These are phyloP conservation scores for Drosophila rubida DNA, from an alignment of 2,888 invertebrate genomes.

Conservation along the genomic window DNA sequence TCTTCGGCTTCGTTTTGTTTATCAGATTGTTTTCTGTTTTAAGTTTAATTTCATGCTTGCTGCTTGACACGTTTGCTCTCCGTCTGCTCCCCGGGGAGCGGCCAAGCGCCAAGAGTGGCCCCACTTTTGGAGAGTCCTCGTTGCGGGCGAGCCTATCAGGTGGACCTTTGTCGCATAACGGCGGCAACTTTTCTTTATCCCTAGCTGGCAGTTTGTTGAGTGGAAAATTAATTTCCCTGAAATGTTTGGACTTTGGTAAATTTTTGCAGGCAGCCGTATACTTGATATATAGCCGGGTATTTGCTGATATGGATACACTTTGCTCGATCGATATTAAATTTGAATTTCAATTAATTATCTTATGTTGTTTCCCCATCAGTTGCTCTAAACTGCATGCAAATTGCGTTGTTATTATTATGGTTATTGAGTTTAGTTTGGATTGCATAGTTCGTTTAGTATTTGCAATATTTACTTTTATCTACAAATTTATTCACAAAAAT, in stretches of 20 bases:
- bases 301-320: not conserved
- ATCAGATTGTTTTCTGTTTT: conserved; percentile 44
- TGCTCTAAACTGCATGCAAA: not conserved
- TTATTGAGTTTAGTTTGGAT: not conserved
- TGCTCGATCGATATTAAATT: not conserved
- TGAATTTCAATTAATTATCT: not conserved
- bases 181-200: conserved; percentile 53
- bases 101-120: not conserved
- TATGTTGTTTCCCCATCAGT: not conserved
- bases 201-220: conserved; percentile 43
- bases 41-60: conserved; percentile 63
- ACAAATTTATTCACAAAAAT: not conserved
- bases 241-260: conserved; percentile 21
- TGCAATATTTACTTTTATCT: not conserved
- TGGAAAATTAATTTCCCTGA: conserved; percentile 55
- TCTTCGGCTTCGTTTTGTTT: conserved; percentile 45
- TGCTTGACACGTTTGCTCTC: conserved; percentile 47
- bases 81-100: conserved; percentile 12
- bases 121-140: too few species aligned
- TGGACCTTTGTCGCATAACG: conserved; percentile 18
- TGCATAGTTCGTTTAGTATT: not conserved
- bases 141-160: conserved; percentile 15
- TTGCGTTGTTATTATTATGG: too few species aligned
- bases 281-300: not conserved
- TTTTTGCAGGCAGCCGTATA: conserved; percentile 13